Evolutionary conservation across 2,888 invertebrate genomes (phyloP), one percentile per base, ranked within the genome.

Genomic region (Brenthis ino): DNA sequence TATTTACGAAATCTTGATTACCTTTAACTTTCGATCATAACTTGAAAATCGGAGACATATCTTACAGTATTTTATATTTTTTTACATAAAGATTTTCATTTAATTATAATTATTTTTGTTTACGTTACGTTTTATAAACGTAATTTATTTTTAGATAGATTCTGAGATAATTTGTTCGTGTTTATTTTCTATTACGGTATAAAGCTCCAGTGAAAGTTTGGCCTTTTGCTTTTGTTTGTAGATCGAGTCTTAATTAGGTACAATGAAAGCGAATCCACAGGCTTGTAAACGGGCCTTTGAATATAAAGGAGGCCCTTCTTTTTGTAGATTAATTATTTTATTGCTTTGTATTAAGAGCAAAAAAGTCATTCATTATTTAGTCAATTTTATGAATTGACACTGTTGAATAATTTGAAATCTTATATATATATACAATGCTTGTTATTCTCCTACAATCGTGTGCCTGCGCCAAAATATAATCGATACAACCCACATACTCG

Each of bases 201-300:
- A 68, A 68, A 61, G 60, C 64, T 63, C 20, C 37, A 70, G 73
- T 70, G 70, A 73, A 73, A 73, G 73, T 72, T 70, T 73, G 70
- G 70, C 68, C 73, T 72, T 73, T 64, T 64, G 61, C 64, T 67
- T 66, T 70, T 69, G 69, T 68, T 72, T 67, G 69, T 64, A 67
- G 50, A 70, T 72, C 60, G 69, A 48, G 28, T 60, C 57, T 68
- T 70, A 65, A 57, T 64, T 65, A 68, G 65, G 43, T 64, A 57
- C 51, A 65, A 70, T 63, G 68, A 68, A 72, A 69, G 69, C 43
- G 67, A 69, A 69, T 67, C 20, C 16, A 61, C 14, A 61, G 47
- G 33, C 53, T 67, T 64, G 13, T 64, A 67, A 71, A 67, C 58
- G 24, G 16, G 60, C 37, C 54, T 53, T 64, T 50, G 16, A 24